Percentiles rank a stretch among this genome's conserved stretches.
Evolutionary conservation across 2,888 invertebrate genomes (phyloP).

Genomic region (Hartigia nigra): DNA sequence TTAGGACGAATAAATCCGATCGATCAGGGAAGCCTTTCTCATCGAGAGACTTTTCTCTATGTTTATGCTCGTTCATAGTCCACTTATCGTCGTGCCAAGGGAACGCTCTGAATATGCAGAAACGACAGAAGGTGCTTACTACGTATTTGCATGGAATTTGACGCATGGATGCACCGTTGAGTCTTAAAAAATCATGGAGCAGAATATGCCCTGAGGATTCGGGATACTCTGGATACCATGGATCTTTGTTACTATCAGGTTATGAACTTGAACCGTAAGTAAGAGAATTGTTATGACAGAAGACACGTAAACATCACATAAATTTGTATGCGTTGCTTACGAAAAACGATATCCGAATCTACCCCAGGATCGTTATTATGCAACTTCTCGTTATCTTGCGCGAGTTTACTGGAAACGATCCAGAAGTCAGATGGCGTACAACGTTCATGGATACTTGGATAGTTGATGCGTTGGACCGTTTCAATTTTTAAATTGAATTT

Average conservation of each 20-base stretch:
- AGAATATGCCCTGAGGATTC: not conserved
- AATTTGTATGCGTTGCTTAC: not conserved
- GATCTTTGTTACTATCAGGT: not conserved
- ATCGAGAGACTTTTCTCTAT: not conserved
- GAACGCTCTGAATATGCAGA: constrained; percentile 25
- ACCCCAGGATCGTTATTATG: not conserved
- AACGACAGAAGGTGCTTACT: constrained; percentile 14
- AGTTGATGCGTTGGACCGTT: not conserved
- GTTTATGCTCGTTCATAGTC: not conserved
- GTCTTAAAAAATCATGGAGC: not conserved
- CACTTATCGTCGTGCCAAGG: constrained; percentile 10
- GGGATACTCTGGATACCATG: not conserved
- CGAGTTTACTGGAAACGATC: not conserved
- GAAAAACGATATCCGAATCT: not conserved
- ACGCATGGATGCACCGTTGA: constrained; percentile 37
- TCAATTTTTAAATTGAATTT: not conserved
- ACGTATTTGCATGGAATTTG: constrained; percentile 41
- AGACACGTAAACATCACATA: not conserved
- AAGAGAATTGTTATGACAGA: not conserved
- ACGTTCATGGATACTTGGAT: not conserved
- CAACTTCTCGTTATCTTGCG: not conserved
- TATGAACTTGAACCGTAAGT: not conserved
- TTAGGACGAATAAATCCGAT: not conserved
- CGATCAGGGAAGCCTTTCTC: not conserved
- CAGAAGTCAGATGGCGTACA: not conserved